Conservation (phyloP, 1,140 invertebrate genomes). For the Amyelois transitella region DNA sequence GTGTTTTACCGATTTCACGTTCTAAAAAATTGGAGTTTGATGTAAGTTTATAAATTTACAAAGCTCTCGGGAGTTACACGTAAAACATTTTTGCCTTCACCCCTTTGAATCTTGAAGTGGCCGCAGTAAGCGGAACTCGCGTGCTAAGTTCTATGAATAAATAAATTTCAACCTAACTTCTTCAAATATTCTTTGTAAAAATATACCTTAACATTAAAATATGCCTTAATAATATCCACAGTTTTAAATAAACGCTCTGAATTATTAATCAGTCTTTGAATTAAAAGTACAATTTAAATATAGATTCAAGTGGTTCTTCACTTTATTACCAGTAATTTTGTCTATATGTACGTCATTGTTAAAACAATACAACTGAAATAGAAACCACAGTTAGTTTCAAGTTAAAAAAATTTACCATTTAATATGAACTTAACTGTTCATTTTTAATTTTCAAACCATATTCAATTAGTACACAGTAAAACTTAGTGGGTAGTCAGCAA, state of each 20-base stretch:
- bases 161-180: not conserved
- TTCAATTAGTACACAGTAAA: conserved; percentile 34
- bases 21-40: not conserved
- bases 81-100: not conserved
- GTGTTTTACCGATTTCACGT: not conserved
- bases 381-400: too few species aligned
- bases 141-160: not conserved
- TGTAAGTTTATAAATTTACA: not conserved
- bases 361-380: too few species aligned
- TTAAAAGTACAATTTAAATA: too few species aligned
- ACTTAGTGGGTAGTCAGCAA: conserved; percentile 43
- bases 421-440: too few species aligned
- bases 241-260: too few species aligned
- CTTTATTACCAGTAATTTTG: not conserved
- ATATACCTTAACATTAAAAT: too few species aligned
- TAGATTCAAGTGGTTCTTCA: too few species aligned
- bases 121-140: too few species aligned
- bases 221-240: too few species aligned
- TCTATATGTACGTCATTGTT: not conserved
- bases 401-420: too few species aligned
- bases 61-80: not conserved
- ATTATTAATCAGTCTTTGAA: too few species aligned
- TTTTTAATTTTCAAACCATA: conserved; percentile 1
- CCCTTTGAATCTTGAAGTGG: not conserved
- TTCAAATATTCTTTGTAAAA: not conserved